These are phyloP conservation scores for Dione vanillae DNA, from an alignment of 2,888 invertebrate species.

Conservation along the genomic window DNA sequence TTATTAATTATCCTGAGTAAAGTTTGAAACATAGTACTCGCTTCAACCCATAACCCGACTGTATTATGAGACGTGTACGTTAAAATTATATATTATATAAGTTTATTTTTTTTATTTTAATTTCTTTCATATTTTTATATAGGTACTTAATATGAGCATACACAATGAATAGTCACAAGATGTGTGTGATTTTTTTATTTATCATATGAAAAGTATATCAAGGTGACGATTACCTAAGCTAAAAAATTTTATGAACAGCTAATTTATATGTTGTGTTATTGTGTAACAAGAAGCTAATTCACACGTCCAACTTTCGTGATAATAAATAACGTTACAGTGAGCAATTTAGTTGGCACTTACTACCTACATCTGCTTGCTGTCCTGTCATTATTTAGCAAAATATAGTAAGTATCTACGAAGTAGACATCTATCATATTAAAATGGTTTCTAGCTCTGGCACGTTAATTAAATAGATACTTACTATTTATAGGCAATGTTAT, in stretches of 20 bases:
- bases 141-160: background rate
- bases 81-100: no score
- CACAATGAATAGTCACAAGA: background rate
- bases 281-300: conserved; percentile 46
- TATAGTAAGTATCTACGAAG: conserved; percentile 32
- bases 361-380: conserved; percentile 57
- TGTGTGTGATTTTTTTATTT: conserved; percentile 7
- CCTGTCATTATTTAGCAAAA: conserved; percentile 48
- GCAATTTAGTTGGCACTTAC: conserved; percentile 50
- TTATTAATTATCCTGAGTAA: no score
- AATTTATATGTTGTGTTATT: conserved; percentile 36
- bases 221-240: conserved; percentile 25
- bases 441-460: background rate
- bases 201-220: conserved; percentile 12
- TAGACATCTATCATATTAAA: background rate
- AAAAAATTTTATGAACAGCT: conserved; percentile 31
- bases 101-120: no score
- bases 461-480: background rate
- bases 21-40: no score
- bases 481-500: background rate
- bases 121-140: no score
- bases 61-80: no score
- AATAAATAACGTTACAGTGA: conserved; percentile 47
- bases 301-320: conserved; percentile 47
- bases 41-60: no score